Percentiles rank a stretch among this genome's conserved stretches.
Evolutionary conservation across 2,113 vertebrate genomes (phyloP).

Genomic region (Onychostoma macrolepis): DNA sequence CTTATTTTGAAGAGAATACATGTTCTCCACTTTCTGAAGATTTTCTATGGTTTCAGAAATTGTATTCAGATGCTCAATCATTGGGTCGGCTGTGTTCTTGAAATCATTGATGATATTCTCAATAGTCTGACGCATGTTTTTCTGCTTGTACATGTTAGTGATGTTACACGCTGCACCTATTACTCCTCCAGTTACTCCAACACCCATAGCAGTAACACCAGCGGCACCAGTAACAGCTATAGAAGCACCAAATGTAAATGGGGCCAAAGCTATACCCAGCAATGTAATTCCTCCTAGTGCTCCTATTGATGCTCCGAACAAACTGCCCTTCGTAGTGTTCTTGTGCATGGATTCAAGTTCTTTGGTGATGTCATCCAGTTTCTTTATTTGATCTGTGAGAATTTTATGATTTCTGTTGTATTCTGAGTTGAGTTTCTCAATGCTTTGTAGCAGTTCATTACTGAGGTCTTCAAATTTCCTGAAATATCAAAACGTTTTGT

Average conservation of each 20-base stretch:
- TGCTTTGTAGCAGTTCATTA: neutral
- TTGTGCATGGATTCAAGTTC: conserved; percentile 8
- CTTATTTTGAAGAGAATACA: neutral
- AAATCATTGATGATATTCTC: neutral
- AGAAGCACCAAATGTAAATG: neutral
- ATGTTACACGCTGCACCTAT: neutral
- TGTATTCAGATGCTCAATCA: neutral
- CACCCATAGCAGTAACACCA: neutral
- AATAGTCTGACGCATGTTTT: neutral
- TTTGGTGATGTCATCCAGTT: neutral
- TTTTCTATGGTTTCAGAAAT: neutral
- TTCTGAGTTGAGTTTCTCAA: neutral
- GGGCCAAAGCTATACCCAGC: neutral
- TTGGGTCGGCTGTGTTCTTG: neutral
- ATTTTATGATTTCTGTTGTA: neutral
- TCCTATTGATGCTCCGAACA: neutral
- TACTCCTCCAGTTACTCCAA: neutral
- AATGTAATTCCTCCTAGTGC: neutral
- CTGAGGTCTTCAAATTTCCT: neutral
- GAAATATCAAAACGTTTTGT: neutral
- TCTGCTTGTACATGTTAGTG: neutral
- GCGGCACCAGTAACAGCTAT: neutral
- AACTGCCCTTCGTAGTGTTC: neutral
- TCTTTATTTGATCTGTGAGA: neutral
- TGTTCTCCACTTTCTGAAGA: neutral